phyloP scores from a whole-genome alignment of 2,888 invertebrate species.

The Sarcophaga carnaria region DNA sequence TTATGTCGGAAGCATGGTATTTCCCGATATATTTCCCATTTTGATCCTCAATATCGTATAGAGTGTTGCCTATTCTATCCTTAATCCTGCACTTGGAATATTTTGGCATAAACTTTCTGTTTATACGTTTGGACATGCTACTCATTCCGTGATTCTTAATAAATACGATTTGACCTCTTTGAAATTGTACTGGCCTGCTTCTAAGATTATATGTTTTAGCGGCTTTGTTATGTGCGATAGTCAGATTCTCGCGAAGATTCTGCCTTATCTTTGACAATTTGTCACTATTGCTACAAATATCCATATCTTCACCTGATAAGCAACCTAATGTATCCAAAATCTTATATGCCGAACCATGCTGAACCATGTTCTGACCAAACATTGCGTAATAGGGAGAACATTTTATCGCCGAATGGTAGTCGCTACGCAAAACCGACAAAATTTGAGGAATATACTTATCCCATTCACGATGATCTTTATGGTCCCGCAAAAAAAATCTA shows the following conservation, averaged over 20 bases:
- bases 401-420: conserved; percentile 38
- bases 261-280: neutral
- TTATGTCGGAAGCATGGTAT: conserved; percentile 18
- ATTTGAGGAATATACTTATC: conserved; percentile 26
- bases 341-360: conserved; percentile 27
- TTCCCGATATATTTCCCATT: conserved; percentile 25
- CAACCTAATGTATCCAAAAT: conserved; percentile 29
- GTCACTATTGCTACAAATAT: no score
- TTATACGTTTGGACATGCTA: conserved; percentile 14
- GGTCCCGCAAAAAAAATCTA: neutral
- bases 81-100: conserved; percentile 14
- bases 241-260: conserved; percentile 4
- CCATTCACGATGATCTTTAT: neutral
- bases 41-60: conserved; percentile 18
- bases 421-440: conserved; percentile 30
- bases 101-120: conserved; percentile 31
- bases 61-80: conserved; percentile 16
- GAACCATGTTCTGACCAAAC: conserved; percentile 46
- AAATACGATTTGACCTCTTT: conserved; percentile 16
- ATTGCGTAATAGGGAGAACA: conserved; percentile 45
- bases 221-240: conserved; percentile 4
- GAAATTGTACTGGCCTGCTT: no score
- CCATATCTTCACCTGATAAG: neutral
- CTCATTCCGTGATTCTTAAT: conserved; percentile 25
- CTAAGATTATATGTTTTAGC: neutral